Conservation (phyloP, 2,888 invertebrate species). For the Coleophora deauratella region DNA sequence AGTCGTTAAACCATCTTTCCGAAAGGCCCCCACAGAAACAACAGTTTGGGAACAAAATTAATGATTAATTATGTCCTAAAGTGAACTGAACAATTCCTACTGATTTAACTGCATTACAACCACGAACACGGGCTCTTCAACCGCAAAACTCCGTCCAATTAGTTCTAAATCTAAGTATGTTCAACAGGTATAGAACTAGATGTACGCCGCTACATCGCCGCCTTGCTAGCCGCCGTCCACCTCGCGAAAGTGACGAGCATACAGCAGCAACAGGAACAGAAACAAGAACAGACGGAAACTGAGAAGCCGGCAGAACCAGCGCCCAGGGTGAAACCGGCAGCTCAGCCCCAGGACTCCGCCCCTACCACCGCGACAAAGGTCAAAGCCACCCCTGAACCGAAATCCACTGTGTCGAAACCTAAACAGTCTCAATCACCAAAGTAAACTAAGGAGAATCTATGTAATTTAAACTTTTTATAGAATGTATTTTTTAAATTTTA, state of each 20-base stretch:
- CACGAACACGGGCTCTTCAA: too few species aligned
- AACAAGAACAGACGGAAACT: slow-evolving; percentile 17
- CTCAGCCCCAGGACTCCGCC: slow-evolving; percentile 22
- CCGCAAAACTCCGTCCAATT: too few species aligned
- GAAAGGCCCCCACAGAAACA: too few species aligned
- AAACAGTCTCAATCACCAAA: too few species aligned
- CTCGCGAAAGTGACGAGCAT: slow-evolving; percentile 56
- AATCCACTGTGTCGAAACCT: slow-evolving; percentile 31
- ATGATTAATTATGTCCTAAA: too few species aligned
- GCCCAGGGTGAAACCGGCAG: slow-evolving; percentile 20
- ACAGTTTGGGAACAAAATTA: too few species aligned
- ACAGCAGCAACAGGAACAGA: slow-evolving; percentile 35
- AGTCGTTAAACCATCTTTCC: too few species aligned
- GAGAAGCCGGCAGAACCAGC: slow-evolving; percentile 26
- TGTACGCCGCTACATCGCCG: slow-evolving; percentile 56
- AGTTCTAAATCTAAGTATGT: not conserved
- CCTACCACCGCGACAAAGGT: slow-evolving; percentile 45
- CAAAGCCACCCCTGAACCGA: slow-evolving; percentile 54
- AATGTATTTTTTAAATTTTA: slow-evolving; percentile 9
- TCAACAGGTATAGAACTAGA: slow-evolving; percentile 54
- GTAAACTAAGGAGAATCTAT: too few species aligned
- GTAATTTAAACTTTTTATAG: too few species aligned
- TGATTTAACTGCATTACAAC: too few species aligned
- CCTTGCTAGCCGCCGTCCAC: slow-evolving; percentile 56
- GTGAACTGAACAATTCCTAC: too few species aligned